Conservation (phyloP, 2,113 vertebrate species). For the Poicephalus meyeri region DNA sequence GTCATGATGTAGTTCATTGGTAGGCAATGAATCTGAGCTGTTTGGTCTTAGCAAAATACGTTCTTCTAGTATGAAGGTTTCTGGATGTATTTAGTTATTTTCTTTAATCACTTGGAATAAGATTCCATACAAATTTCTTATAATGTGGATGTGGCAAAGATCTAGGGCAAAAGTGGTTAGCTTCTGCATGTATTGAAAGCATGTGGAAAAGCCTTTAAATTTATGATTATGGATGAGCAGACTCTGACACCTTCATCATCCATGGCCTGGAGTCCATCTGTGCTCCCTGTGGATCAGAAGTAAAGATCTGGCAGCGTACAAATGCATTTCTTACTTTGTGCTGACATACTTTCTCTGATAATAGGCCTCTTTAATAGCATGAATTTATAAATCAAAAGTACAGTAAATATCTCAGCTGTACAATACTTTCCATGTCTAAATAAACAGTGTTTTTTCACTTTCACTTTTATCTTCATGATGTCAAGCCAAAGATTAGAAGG, state of each 20-base stretch:
- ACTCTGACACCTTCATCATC: neutral
- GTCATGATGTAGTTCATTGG: neutral
- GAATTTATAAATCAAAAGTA: slow-evolving; percentile 65
- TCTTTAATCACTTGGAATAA: neutral
- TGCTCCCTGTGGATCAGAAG: slow-evolving; percentile 9
- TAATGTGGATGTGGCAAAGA: neutral
- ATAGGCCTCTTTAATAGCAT: slow-evolving; percentile 15
- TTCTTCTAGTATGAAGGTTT: neutral
- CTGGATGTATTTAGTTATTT: neutral
- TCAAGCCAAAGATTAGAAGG: slow-evolving; percentile 74
- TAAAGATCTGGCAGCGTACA: slow-evolving; percentile 9
- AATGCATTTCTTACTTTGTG: slow-evolving; percentile 7
- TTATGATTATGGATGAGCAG: neutral
- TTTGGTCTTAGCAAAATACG: neutral
- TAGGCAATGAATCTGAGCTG: neutral
- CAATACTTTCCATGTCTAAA: slow-evolving; percentile 62
- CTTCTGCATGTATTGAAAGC: neutral
- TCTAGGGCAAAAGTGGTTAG: neutral
- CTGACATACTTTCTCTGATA: neutral
- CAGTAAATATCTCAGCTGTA: slow-evolving; percentile 27
- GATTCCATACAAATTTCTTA: neutral
- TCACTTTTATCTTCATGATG: slow-evolving; percentile 68
- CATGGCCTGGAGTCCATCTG: neutral
- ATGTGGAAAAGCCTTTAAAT: neutral
- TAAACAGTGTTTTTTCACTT: slow-evolving; percentile 47